These are phyloP conservation scores for Protonemura montana DNA, from an alignment of 2,888 invertebrate species.

Conservation along the genomic window DNA sequence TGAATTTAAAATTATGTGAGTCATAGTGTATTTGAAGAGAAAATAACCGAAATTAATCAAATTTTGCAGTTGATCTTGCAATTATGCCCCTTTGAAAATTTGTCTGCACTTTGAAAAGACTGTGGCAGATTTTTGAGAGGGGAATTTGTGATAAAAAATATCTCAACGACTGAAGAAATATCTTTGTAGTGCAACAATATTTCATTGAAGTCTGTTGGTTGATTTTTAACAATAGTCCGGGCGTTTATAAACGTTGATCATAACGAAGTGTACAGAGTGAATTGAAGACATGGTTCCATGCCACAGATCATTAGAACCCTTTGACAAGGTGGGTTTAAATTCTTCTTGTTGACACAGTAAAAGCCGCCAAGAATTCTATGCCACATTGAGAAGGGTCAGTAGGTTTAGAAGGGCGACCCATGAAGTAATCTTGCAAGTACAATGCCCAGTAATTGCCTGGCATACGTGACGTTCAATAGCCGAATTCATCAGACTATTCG, in stretches of 20 bases:
- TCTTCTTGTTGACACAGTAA: slow-evolving; percentile 17
- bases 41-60: too few relatives aligned
- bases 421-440: neutral
- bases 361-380: neutral
- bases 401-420: neutral
- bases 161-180: too few relatives aligned
- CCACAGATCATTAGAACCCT: slow-evolving; percentile 16
- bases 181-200: too few relatives aligned
- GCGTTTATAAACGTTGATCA: neutral
- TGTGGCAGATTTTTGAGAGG: too few relatives aligned
- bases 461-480: neutral
- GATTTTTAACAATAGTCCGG: neutral
- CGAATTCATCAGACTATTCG: neutral
- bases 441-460: slow-evolving; percentile 1
- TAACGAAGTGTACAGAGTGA: slow-evolving; percentile 32
- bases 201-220: too few relatives aligned
- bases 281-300: slow-evolving; percentile 25
- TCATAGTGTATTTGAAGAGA: too few relatives aligned
- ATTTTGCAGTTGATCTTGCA: too few relatives aligned
- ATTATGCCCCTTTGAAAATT: too few relatives aligned
- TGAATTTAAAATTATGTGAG: too few relatives aligned
- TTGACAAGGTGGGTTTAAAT: slow-evolving; percentile 21
- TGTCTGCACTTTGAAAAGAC: too few relatives aligned
- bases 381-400: neutral
- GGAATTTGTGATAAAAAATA: too few relatives aligned